Evolutionary conservation across 2,888 invertebrate species (phyloP).

Genomic region (Drosophila rubida): DNA sequence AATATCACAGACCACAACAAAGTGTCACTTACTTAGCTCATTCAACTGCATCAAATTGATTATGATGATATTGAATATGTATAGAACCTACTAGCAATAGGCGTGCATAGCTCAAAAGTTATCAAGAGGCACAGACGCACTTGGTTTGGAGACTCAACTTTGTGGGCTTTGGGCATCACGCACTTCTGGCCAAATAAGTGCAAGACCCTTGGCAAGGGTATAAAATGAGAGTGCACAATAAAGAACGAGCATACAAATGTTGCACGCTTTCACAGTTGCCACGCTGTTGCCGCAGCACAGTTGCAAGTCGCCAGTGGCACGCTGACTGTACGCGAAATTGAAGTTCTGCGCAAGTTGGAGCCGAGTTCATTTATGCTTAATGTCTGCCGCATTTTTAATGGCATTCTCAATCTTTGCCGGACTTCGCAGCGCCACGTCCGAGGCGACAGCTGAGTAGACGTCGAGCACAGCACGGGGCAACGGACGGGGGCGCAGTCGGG

Average conservation of each 20-base stretch:
- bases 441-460: not conserved
- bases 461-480: not conserved
- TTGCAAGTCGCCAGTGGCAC: slow-evolving; percentile 20
- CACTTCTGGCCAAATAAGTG: not conserved
- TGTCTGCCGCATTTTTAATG: slow-evolving; percentile 73
- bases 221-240: slow-evolving; percentile 2
- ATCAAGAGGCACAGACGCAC: too few species aligned
- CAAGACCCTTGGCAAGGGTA: slow-evolving; percentile 4
- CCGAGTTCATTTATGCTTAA: slow-evolving; percentile 73
- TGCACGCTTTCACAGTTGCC: slow-evolving; percentile 9
- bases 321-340: slow-evolving; percentile 33
- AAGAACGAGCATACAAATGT: slow-evolving; percentile 11
- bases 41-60: too few species aligned
- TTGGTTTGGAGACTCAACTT: not conserved
- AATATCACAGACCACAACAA: too few species aligned
- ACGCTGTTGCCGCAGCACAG: not conserved
- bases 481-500: too few species aligned
- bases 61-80: too few species aligned
- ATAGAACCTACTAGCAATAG: too few species aligned
- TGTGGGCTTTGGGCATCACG: not conserved
- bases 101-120: too few species aligned
- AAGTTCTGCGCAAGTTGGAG: slow-evolving; percentile 41
- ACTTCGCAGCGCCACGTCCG: slow-evolving; percentile 33
- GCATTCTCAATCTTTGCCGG: slow-evolving; percentile 46
- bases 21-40: too few species aligned